Percentiles rank a stretch among this genome's conserved stretches.
phyloP scores from a whole-genome alignment of 1,140 invertebrate species.

The Pseudomyrmex concolor region DNA sequence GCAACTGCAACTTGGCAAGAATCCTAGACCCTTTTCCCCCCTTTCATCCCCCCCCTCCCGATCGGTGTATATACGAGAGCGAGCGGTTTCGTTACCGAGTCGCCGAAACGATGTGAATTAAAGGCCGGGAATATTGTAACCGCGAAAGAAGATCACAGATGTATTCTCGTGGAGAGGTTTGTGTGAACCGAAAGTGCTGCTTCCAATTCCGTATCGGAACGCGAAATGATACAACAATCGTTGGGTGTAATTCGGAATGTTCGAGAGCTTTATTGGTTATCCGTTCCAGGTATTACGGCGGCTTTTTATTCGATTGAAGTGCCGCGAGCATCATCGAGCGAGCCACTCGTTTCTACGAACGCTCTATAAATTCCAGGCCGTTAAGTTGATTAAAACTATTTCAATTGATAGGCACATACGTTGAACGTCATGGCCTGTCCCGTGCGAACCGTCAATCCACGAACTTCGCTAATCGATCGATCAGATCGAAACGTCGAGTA shows the following conservation, averaged over 20 bases:
- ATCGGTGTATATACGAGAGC: background rate
- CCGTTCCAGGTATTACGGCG: constrained; percentile 41
- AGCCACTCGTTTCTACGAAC: constrained; percentile 60
- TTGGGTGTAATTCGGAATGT: background rate
- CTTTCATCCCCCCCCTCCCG: too few species aligned
- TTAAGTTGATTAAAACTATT: constrained; percentile 71
- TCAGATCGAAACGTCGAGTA: constrained; percentile 1
- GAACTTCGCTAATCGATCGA: constrained; percentile 13
- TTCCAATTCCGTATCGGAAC: background rate
- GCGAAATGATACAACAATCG: background rate
- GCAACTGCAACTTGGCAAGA: background rate
- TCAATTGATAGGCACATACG: constrained; percentile 62
- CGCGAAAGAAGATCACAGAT: background rate
- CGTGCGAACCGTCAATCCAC: background rate
- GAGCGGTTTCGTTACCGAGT: background rate
- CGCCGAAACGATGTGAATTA: background rate
- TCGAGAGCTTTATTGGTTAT: background rate
- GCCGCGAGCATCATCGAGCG: constrained; percentile 13
- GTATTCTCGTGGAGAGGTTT: background rate
- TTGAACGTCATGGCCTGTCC: constrained; percentile 25
- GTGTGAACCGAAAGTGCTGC: too few species aligned
- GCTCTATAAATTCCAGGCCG: constrained; percentile 65
- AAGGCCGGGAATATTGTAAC: background rate
- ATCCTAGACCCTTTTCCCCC: background rate
- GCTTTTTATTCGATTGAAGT: constrained; percentile 53